Conservation (phyloP, 1,140 invertebrate species). For the Cheumatopsyche charites region DNA sequence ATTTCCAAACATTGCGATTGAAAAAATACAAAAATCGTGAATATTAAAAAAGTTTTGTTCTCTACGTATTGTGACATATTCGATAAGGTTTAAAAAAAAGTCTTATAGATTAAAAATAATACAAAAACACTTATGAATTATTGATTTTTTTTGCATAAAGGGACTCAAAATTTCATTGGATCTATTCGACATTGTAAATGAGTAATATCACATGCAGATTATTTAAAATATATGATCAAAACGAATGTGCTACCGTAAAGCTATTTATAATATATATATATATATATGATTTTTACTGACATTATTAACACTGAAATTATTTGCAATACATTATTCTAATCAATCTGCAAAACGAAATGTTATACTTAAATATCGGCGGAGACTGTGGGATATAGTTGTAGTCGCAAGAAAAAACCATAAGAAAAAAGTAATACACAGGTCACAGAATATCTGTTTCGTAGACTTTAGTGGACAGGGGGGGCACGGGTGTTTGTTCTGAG, state of each 20-base stretch:
- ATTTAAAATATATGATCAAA: not conserved
- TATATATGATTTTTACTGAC: conserved; percentile 3
- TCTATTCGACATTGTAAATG: not conserved
- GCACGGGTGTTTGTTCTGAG: conserved; percentile 50
- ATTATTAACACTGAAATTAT: not conserved
- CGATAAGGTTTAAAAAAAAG: not conserved
- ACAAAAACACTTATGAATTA: not conserved
- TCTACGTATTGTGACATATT: not conserved
- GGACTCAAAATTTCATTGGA: not conserved
- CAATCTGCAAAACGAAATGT: not conserved
- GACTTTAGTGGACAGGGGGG: conserved; percentile 64
- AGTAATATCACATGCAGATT: not conserved
- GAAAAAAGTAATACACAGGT: conserved; percentile 49
- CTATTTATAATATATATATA: conserved; percentile 11
- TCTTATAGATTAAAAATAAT: conserved; percentile 17
- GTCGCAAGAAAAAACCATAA: conserved; percentile 1
- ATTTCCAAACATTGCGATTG: no score
- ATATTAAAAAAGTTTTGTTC: conserved; percentile 17
- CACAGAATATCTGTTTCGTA: conserved; percentile 91
- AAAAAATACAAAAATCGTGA: not conserved
- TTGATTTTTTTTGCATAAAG: conserved; percentile 9
- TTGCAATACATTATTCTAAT: conserved; percentile 7
- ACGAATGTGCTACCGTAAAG: conserved; percentile 4
- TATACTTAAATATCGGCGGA: not conserved
- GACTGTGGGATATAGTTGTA: not conserved